Conservation (phyloP, 2,888 invertebrate species). For the Podotricha telesiphe region DNA sequence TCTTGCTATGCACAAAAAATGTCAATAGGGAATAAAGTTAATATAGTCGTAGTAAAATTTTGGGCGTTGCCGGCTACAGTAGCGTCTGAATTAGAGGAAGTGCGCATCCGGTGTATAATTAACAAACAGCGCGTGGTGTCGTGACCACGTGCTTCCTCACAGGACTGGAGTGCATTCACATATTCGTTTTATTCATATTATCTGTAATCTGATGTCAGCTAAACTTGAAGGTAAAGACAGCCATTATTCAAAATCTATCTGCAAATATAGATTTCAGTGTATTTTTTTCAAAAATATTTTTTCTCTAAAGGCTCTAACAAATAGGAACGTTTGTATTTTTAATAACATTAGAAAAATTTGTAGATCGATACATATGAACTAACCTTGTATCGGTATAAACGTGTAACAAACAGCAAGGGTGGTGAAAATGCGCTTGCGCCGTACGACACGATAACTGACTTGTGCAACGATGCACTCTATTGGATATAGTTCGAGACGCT, state of each 20-base stretch:
- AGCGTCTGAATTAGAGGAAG: conserved; percentile 56
- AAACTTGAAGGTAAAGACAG: conserved; percentile 19
- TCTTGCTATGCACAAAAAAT: conserved; percentile 3
- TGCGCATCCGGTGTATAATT: conserved; percentile 63
- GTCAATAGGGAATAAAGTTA: conserved; percentile 10
- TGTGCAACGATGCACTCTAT: conserved; percentile 26
- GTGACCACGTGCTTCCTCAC: conserved; percentile 44
- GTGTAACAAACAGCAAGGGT: conserved; percentile 25
- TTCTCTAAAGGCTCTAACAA: too few species aligned
- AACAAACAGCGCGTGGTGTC: conserved; percentile 48
- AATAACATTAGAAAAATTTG: not conserved
- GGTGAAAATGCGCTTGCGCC: conserved; percentile 28
- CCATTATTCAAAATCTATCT: not conserved
- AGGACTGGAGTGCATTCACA: conserved; percentile 30
- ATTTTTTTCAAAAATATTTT: too few species aligned
- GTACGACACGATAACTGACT: conserved; percentile 21
- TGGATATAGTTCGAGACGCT: not conserved
- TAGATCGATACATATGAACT: not conserved
- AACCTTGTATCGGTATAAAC: conserved; percentile 6
- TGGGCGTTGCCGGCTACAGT: conserved; percentile 34
- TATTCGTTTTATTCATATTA: conserved; percentile 33
- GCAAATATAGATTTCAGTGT: not conserved
- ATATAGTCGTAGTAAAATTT: conserved; percentile 15
- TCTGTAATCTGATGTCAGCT: conserved; percentile 35
- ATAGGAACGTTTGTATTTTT: too few species aligned